A percentile compares a stretch with the other conserved stretches of the same genome.
phyloP scores from a whole-genome alignment of 2,113 vertebrate species.

The Calyptommatus sinebrachiatus region DNA sequence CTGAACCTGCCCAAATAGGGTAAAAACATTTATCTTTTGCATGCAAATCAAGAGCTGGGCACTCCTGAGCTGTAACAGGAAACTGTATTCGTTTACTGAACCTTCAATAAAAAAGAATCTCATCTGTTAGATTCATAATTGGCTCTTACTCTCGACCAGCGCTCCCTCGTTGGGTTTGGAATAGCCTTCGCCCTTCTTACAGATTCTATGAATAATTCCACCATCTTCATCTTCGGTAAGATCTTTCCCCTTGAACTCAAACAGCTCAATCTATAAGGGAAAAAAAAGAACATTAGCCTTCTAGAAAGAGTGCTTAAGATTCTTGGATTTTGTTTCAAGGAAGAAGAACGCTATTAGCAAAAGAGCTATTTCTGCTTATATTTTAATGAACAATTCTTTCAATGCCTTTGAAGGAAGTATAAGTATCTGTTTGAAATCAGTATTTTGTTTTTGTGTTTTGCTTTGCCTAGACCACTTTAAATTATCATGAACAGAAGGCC shows the following conservation, averaged over 20 bases:
- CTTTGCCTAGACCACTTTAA: no score
- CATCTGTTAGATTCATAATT: not conserved
- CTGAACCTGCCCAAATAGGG: no score
- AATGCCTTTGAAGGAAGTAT: no score
- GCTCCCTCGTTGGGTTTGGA: conserved; percentile 93
- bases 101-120: not conserved
- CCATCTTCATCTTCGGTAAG: conserved; percentile 90
- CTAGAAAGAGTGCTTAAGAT: not conserved
- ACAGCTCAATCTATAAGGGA: conserved; percentile 86
- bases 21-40: no score
- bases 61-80: not conserved
- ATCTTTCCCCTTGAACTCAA: conserved; percentile 92
- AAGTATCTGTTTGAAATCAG: not conserved
- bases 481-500: no score
- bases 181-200: conserved; percentile 88
- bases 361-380: not conserved
- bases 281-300: conserved; percentile 18
- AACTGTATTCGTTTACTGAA: not conserved
- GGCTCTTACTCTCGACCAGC: conserved; percentile 84
- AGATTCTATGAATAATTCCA: conserved; percentile 88
- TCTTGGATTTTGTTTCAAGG: not conserved
- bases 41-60: not conserved
- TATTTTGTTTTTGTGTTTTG: no score
- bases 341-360: not conserved
- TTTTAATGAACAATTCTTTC: not conserved